Evolutionary conservation across 2,797 vertebrate species (phyloP), one percentile per base, ranked within the genome.

Genomic region (Cottoperca gobio): DNA sequence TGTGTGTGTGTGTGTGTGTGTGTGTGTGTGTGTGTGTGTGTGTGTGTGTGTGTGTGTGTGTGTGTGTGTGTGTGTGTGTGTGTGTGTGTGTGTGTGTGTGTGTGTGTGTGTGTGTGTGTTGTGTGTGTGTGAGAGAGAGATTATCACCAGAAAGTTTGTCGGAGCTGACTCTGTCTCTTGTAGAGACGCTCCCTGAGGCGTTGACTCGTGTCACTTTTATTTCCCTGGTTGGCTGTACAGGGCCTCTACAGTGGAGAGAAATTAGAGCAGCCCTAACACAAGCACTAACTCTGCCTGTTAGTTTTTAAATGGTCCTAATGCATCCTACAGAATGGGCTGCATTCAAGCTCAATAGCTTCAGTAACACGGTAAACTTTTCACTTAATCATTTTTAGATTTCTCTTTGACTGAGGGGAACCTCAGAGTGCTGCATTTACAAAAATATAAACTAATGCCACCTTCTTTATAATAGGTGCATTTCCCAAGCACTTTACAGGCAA

Each of bases 301-400:
- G 73, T 58, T 79, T 88, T 79, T 64, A 76, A 87, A 88, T 76
- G 79, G 63, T 54, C 42, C 55, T 81, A 76, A 84, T 87, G 70
- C 69, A 75, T 83, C 70, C 70, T 69, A 45, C 69, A 80, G 49
- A 88, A 86, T 62, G 40, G n/a, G 57, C 71, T 77, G 69, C 66
- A 21, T 85, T 88, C 78, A 84, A 42, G 19, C 74, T 79, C 67
- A 52, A 19, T 83, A 66, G 74, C 60, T 40, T 75, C 58, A 84
- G 57, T 60, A 52, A 77, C 81, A 64, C 0, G 1, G 10, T 59
- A 28, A 76, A 65, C 26, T 52, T 66, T 55, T 70, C 28, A 37
- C 21, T 2, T 52, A 5, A 33, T 70, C 19, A n/a, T 73, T 61
- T 53, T 59, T 11, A 54, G 19, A n/a, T 53, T 24, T 53, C 16